These are phyloP conservation scores for Ferrisia virgata DNA, from an alignment of 2,888 invertebrate species.

Conservation along the genomic window DNA sequence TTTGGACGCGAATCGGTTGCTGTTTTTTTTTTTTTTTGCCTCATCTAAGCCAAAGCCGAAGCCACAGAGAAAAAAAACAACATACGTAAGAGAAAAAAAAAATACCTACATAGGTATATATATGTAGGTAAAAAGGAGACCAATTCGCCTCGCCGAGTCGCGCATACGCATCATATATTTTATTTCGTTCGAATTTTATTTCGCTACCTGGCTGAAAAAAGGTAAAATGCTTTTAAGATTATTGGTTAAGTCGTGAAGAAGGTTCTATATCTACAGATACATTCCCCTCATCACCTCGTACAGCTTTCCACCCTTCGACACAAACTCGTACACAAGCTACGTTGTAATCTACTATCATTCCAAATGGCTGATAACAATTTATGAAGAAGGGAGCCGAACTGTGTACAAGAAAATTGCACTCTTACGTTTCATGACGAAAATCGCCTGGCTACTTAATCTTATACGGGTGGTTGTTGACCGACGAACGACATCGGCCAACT, in stretches of 20 bases:
- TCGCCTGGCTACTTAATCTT: neutral
- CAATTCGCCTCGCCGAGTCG: conserved; percentile 30
- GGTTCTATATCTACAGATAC: too few species aligned
- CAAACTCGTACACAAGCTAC: neutral
- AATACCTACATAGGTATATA: neutral
- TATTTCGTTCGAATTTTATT: conserved; percentile 30
- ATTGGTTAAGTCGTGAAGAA: conserved; percentile 9
- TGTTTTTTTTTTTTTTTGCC: neutral
- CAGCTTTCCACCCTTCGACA: neutral
- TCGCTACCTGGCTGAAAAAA: conserved; percentile 9
- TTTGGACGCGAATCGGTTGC: neutral
- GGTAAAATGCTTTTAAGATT: conserved; percentile 29
- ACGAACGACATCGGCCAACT: neutral
- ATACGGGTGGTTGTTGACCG: too few species aligned
- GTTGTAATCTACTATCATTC: conserved; percentile 13
- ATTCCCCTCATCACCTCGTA: too few species aligned
- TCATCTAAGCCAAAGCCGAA: neutral
- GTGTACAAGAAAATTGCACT: neutral
- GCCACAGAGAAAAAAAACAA: too few species aligned
- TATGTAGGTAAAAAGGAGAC: neutral
- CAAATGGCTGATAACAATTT: conserved; percentile 30
- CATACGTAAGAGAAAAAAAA: neutral
- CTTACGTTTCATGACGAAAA: conserved; percentile 1
- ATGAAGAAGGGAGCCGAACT: conserved; percentile 15
- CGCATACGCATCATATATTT: conserved; percentile 26